These are phyloP conservation scores for Lampris megalopsis DNA, from an alignment of 2,113 vertebrate species.

Conservation along the genomic window DNA sequence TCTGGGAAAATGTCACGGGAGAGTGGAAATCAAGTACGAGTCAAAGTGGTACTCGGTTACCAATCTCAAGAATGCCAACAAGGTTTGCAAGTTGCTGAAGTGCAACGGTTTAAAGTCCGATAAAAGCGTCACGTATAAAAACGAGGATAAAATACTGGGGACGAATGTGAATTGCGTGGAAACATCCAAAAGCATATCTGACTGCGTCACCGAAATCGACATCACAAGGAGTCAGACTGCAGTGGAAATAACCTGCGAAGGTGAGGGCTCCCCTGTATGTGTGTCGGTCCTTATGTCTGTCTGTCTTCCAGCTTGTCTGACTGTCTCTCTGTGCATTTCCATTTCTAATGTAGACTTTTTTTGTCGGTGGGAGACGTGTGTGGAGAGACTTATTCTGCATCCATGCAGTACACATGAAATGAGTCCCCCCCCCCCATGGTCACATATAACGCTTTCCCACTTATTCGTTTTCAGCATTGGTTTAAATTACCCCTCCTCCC, in stretches of 20 bases:
- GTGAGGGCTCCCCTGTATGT: constrained; percentile 42
- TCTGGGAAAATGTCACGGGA: constrained; percentile 65
- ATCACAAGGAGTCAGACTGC: accelerated
- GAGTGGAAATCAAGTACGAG: constrained; percentile 46
- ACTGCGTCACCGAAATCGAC: not conserved
- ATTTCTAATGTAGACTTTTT: not conserved
- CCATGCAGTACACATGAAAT: too few species aligned
- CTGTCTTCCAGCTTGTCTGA: not conserved
- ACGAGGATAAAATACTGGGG: accelerated
- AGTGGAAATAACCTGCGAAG: constrained; percentile 52
- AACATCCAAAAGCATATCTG: accelerated
- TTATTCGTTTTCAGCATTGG: not conserved
- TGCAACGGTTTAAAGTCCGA: accelerated
- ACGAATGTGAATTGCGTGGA: accelerated
- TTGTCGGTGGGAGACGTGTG: too few species aligned
- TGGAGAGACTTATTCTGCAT: too few species aligned
- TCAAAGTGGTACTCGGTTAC: constrained; percentile 7
- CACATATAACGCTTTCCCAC: too few species aligned
- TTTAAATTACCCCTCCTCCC: not conserved
- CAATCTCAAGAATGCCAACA: accelerated
- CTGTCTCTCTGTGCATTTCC: not conserved
- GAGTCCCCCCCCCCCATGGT: too few species aligned
- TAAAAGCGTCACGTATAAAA: not conserved
- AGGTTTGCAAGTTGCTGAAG: constrained; percentile 29
- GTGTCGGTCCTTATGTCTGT: not conserved